Percentiles rank a stretch among this genome's conserved stretches.
phyloP scores from a whole-genome alignment of 1,140 invertebrate genomes.

The Zaprionus ornatus region DNA sequence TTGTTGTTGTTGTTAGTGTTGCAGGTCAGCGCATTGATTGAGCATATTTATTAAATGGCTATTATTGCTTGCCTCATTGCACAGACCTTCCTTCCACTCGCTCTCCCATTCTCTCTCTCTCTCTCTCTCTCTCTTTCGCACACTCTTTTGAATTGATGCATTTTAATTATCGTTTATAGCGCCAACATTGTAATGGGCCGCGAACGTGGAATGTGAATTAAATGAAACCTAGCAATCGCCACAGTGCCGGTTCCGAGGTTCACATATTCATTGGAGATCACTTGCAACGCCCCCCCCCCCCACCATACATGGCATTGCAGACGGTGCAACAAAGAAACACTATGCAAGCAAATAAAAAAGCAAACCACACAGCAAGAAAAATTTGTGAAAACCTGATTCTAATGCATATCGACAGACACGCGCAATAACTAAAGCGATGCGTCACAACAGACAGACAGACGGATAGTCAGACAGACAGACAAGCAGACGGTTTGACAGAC shows the following conservation, averaged over 20 bases:
- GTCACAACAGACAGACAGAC: too few species aligned
- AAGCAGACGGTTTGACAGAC: too few species aligned
- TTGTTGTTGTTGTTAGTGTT: constrained; percentile 17
- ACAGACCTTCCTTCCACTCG: not conserved
- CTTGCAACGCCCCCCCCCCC: too few species aligned
- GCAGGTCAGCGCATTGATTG: constrained; percentile 67
- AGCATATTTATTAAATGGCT: constrained; percentile 77
- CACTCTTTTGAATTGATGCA: constrained; percentile 68
- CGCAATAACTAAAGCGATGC: too few species aligned
- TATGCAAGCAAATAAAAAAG: too few species aligned
- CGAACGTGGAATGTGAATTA: not conserved
- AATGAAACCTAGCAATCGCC: not conserved
- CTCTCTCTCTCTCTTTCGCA: not conserved
- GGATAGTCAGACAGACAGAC: too few species aligned
- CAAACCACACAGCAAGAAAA: too few species aligned
- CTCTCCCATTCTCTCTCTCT: not conserved
- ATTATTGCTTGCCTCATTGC: constrained; percentile 58
- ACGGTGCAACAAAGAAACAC: not conserved
- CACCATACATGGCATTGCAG: too few species aligned
- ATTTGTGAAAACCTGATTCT: too few species aligned
- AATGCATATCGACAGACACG: too few species aligned
- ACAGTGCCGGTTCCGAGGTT: not conserved
- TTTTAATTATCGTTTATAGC: constrained; percentile 75
- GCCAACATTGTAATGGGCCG: constrained; percentile 23
- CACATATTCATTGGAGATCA: not conserved